Percentiles rank a stretch among this genome's conserved stretches.
These are phyloP conservation scores for Cremastinae sp. DNA, from an alignment of 2,888 invertebrate species.

Conservation along the genomic window DNA sequence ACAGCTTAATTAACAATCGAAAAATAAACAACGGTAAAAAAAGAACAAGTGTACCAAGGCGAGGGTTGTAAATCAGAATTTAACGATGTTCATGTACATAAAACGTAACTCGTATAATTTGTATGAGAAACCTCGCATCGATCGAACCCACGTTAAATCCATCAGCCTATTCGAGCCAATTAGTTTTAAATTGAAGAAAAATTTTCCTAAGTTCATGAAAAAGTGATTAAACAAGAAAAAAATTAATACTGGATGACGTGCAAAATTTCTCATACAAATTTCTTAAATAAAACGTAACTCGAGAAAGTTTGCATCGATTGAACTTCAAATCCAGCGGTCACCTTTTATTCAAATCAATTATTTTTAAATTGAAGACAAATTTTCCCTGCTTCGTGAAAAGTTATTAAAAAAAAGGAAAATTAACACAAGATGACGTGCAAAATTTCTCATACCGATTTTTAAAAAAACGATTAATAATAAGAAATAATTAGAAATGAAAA, in stretches of 20 bases:
- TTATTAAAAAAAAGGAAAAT: too few relatives aligned
- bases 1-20: slow-evolving; percentile 53
- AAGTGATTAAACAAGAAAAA: too few relatives aligned
- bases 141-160: not conserved
- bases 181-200: too few relatives aligned
- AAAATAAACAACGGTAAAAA: not conserved
- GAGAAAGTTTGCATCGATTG: too few relatives aligned
- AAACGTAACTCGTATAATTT: slow-evolving; percentile 14
- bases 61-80: slow-evolving; percentile 16
- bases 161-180: not conserved
- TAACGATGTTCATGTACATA: slow-evolving; percentile 47
- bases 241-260: too few relatives aligned
- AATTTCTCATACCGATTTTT: slow-evolving; percentile 3
- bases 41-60: slow-evolving; percentile 17
- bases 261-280: too few relatives aligned
- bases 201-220: too few relatives aligned
- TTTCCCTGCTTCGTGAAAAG: too few relatives aligned
- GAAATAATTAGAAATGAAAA: slow-evolving; percentile 31
- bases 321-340: too few relatives aligned
- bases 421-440: too few relatives aligned
- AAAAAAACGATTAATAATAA: slow-evolving; percentile 22
- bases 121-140: not conserved
- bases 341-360: too few relatives aligned
- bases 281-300: not conserved
- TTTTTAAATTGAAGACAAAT: too few relatives aligned